Percentiles rank a stretch among this genome's conserved stretches.
These are phyloP conservation scores for Parauchenoglanis ngamensis DNA, from an alignment of 2,797 vertebrate genomes.

Conservation along the genomic window DNA sequence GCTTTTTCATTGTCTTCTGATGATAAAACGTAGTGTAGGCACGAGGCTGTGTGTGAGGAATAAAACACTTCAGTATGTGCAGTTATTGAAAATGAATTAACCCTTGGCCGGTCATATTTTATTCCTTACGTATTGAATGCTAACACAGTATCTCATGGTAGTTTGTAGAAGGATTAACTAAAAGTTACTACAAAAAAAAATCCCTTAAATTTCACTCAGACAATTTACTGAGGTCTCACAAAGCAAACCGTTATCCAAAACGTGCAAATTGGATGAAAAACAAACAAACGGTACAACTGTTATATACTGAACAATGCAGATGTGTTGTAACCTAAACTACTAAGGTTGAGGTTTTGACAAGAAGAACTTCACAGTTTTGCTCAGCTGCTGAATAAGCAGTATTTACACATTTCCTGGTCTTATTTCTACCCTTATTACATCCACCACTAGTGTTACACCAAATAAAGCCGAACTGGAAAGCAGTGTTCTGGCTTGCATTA, in stretches of 20 bases:
- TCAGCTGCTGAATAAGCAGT: neutral
- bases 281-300: neutral
- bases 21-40: neutral
- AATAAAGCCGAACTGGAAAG: neutral
- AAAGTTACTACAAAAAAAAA: neutral
- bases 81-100: neutral
- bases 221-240: no score
- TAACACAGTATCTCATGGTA: neutral
- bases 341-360: no score
- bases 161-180: neutral
- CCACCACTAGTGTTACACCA: neutral
- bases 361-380: no score
- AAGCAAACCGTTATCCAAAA: neutral
- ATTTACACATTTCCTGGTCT: neutral
- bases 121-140: neutral
- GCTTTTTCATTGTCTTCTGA: neutral
- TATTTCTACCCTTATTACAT: neutral
- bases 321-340: constrained; percentile 52
- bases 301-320: neutral
- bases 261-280: neutral
- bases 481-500: neutral
- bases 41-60: neutral
- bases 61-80: neutral
- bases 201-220: neutral
- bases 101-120: neutral